Percentiles rank a stretch among this genome's conserved stretches.
Evolutionary conservation across 2,113 vertebrate genomes (phyloP).

Genomic region (Caranx ignobilis): DNA sequence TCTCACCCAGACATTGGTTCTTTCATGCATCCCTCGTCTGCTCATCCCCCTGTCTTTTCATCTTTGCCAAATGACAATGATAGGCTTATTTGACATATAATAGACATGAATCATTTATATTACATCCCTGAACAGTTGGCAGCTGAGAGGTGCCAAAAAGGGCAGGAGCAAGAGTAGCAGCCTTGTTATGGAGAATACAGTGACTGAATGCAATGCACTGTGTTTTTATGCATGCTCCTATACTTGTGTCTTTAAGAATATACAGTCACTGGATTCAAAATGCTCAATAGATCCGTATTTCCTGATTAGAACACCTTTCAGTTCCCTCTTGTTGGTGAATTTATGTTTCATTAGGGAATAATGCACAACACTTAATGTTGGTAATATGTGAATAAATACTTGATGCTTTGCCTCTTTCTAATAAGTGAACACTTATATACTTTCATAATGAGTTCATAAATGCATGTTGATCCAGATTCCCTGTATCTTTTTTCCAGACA

Average conservation of each 20-base stretch:
- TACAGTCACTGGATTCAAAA: not conserved
- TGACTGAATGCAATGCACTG: not conserved
- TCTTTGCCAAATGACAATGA: slow-evolving; percentile 43
- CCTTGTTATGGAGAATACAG: not conserved
- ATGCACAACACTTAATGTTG: not conserved
- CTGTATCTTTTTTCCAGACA: not conserved
- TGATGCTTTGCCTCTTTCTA: not conserved
- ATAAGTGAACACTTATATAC: not conserved
- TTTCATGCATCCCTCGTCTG: slow-evolving; percentile 35
- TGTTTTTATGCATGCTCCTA: not conserved
- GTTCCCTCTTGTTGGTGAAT: not conserved
- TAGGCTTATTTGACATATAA: slow-evolving; percentile 40
- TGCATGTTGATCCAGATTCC: not conserved
- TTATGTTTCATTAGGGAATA: not conserved
- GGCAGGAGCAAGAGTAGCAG: slow-evolving; percentile 2
- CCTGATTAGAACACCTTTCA: not conserved
- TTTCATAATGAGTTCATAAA: not conserved
- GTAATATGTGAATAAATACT: not conserved
- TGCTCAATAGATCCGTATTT: no score
- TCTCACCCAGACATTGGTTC: slow-evolving; percentile 31
- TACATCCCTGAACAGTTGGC: slow-evolving; percentile 23
- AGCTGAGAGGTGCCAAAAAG: slow-evolving; percentile 12
- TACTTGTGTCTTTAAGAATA: not conserved
- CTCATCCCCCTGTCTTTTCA: slow-evolving; percentile 31
- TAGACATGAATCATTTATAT: slow-evolving; percentile 38